Base-by-base conservation (phyloP, 2,888 invertebrate genomes). In the Mellilla xanthometata region DNA sequence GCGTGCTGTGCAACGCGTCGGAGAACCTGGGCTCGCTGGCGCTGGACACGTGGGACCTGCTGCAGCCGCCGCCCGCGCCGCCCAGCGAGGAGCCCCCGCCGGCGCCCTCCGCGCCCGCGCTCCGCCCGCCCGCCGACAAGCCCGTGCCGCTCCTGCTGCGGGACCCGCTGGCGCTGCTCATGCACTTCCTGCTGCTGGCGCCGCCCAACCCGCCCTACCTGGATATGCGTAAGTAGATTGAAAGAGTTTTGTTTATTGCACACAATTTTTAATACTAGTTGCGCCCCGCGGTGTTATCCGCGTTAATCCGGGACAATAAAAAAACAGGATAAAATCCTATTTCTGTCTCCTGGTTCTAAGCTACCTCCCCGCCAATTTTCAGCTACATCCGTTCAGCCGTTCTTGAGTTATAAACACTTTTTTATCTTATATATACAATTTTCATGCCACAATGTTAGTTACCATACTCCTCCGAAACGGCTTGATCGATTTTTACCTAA, bases 161-260 rank as follows among this genome's bases (percentile, higher is more conserved):
- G 40, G 98, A 99, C 90, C 96, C 97, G 2, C 92, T 93, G 40
- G 95, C 97, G 50, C 90, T 98, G 60, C 91, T 99, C 29, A 91
- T 97, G 68, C 97, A 98, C 78, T 93, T 97, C 65, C 91, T 98
- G 60, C 90, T 98, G 58, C 90, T 97, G 52, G 92, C 97, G 54
- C 97, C 98, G 11, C 86, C 95, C 51, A 94, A 95, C 69, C 92
- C 98, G 38, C 84, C 85, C 2, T 73, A 81, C 24, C 45, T 85
- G 44, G 96, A 97, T 76, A 94, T 95, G 90, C 95, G 97, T 97
- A 75, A 90, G 92, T 90, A 50, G 65, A 2, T 15, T 15, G 5
- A 15, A 3, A 24, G 1, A 24, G n/a, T 24, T 12, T 0, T 9
- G 2, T n/a, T n/a, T n/a, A n/a, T n/a, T n/a, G n/a, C n/a, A n/a